These are phyloP conservation scores for Nyctalus aviator DNA, from an alignment of 2,797 vertebrate species.

Conservation along the genomic window DNA sequence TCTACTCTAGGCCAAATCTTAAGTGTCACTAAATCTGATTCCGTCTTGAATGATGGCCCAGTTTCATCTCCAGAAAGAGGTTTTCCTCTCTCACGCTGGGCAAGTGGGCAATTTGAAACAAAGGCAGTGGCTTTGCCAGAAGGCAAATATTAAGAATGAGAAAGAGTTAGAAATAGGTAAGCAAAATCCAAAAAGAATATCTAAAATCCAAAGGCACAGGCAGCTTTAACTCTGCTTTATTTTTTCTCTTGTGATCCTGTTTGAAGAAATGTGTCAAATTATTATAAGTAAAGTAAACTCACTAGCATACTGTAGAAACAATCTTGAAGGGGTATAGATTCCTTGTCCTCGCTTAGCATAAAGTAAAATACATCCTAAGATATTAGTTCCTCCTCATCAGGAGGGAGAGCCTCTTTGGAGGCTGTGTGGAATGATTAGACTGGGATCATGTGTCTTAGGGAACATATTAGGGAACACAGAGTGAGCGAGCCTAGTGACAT, in stretches of 20 bases:
- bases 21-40: slow-evolving; percentile 69
- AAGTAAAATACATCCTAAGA: slow-evolving; percentile 40
- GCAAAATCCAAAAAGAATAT: background rate
- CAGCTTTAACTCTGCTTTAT: background rate
- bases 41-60: slow-evolving; percentile 49
- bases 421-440: background rate
- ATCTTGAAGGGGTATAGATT: background rate
- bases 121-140: background rate
- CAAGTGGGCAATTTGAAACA: slow-evolving; percentile 5
- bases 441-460: too few relatives aligned
- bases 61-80: slow-evolving; percentile 59
- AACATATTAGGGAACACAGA: background rate
- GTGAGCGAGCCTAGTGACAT: background rate
- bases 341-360: slow-evolving; percentile 6
- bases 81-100: background rate
- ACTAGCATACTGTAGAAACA: slow-evolving; percentile 3
- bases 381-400: background rate
- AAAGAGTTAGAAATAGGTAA: slow-evolving; percentile 31
- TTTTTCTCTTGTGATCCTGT: slow-evolving; percentile 50
- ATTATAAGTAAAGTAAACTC: slow-evolving; percentile 49
- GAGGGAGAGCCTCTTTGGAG: background rate
- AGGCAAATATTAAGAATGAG: background rate
- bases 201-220: background rate
- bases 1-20: slow-evolving; percentile 57
- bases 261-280: slow-evolving; percentile 44